Base-by-base conservation (phyloP, 2,888 invertebrate species). In the Cyclophora albipunctata region DNA sequence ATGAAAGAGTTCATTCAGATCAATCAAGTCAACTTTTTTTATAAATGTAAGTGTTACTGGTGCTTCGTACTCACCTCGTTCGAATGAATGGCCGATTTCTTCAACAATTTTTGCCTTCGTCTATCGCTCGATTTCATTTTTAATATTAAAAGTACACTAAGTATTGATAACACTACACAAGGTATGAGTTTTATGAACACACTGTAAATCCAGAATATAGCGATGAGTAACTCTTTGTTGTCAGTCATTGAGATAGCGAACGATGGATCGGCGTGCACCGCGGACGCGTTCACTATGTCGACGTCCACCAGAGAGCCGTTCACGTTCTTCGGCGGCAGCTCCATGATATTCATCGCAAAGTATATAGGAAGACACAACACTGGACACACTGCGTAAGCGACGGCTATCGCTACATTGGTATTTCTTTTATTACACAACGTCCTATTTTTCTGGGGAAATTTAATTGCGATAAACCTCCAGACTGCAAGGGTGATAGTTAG, bases 181-280 rank as follows among this genome's bases (percentile, higher is more conserved):
- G 98, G 98, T 64, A 97, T 93, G 47, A 98, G 88, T 84, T 98
- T 98, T 62, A 98, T 93, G 53, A 98, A 92, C 41, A 97, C 95
- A 73, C 97, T 95, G 81, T 98, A 98, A 65, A 97, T 93, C 93
- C 96, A 96, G 75, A 96, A 95, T 79, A 96, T 97, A 33, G 95
- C 90, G 47, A 91, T 91, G 55, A 92, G 82, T 48, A 93, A 80
- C 34, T 89, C 83, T 66, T 90, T 90, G 67, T 92, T 92, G 59
- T 89, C 90, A 57, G 93, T 93, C 75, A 93, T 90, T 49, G 88
- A 89, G 6, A 95, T 90, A 40, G 90, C 90, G 75, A 94, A 95
- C 34, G 92, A 82, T 0, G 91, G 92, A 3, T 91, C 90, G 43
- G 51, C 58, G 34, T 50, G 65, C 34, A 40, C 46, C 5, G 37